These are phyloP conservation scores for Drosophila infuscata DNA, from an alignment of 2,888 invertebrate genomes.

Conservation along the genomic window DNA sequence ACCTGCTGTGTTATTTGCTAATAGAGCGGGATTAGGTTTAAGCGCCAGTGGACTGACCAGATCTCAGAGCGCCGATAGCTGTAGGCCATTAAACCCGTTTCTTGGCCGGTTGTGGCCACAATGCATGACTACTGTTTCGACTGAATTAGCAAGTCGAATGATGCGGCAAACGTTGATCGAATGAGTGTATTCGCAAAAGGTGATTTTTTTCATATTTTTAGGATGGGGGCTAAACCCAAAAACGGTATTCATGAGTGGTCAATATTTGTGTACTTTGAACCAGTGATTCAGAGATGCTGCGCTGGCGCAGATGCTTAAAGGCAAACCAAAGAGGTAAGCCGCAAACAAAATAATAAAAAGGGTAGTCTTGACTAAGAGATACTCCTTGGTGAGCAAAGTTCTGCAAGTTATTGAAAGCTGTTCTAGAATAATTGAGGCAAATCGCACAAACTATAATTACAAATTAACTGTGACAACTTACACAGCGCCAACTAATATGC, in stretches of 20 bases:
- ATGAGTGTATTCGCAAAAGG: conserved; percentile 12
- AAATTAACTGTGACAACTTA: too few relatives aligned
- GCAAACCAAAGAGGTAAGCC: conserved; percentile 56
- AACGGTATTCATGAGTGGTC: conserved; percentile 46
- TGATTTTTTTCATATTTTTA: conserved; percentile 4
- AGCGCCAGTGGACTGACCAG: conserved; percentile 46
- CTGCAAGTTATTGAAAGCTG: not conserved
- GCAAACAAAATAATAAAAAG: not conserved
- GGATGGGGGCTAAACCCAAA: conserved; percentile 29
- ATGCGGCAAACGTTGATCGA: conserved; percentile 22
- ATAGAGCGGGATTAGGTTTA: conserved; percentile 51
- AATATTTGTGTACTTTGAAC: conserved; percentile 70
- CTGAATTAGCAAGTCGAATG: conserved; percentile 30
- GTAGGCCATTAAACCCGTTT: conserved; percentile 52
- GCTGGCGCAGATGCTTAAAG: conserved; percentile 54
- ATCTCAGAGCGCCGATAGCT: conserved; percentile 41
- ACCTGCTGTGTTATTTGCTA: conserved; percentile 52
- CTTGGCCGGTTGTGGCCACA: conserved; percentile 11
- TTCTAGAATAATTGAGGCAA: too few relatives aligned
- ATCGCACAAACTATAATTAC: not conserved
- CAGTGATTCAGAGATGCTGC: conserved; percentile 56
- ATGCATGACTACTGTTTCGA: conserved; percentile 52
- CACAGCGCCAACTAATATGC: not conserved
- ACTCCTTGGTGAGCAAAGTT: conserved; percentile 6
- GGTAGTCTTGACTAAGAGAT: not conserved